These are phyloP conservation scores for Stenchaetothrips biformis DNA, from an alignment of 2,888 invertebrate species.

Conservation along the genomic window DNA sequence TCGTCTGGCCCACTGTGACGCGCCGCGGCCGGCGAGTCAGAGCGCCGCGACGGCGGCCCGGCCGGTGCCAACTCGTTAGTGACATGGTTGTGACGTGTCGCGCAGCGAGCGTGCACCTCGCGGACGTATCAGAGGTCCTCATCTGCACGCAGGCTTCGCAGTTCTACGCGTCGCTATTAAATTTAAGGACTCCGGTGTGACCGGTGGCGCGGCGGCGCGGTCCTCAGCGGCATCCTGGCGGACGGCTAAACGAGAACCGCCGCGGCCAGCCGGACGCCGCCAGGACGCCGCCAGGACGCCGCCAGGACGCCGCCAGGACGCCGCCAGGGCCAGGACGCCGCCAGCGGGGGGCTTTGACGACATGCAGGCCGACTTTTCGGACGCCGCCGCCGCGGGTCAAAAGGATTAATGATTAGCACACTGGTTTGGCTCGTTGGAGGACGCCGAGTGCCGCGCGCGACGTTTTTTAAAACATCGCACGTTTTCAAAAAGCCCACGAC, in stretches of 20 bases:
- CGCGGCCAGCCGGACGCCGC: background rate
- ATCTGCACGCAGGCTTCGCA: slow-evolving; percentile 1
- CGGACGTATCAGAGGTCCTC: background rate
- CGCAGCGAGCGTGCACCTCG: background rate
- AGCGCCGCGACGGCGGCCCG: background rate
- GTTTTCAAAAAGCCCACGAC: no score
- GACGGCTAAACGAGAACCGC: background rate
- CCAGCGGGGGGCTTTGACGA: background rate
- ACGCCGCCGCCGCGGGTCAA: no score
- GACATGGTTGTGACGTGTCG: slow-evolving; percentile 7
- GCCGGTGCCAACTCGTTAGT: slow-evolving; percentile 15
- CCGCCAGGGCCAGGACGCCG: no score
- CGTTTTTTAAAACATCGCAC: no score
- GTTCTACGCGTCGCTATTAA: slow-evolving; percentile 11
- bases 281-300: background rate
- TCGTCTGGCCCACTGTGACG: no score
- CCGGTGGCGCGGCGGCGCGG: background rate
- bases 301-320: no score
- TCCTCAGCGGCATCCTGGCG: no score
- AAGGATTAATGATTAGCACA: no score
- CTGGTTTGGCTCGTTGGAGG: no score
- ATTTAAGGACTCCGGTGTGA: slow-evolving; percentile 12
- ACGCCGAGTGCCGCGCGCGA: no score
- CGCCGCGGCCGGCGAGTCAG: background rate
- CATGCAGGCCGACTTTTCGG: no score